Base-by-base conservation (phyloP, 2,113 vertebrate species). In the Pachypanchax playfairii region DNA sequence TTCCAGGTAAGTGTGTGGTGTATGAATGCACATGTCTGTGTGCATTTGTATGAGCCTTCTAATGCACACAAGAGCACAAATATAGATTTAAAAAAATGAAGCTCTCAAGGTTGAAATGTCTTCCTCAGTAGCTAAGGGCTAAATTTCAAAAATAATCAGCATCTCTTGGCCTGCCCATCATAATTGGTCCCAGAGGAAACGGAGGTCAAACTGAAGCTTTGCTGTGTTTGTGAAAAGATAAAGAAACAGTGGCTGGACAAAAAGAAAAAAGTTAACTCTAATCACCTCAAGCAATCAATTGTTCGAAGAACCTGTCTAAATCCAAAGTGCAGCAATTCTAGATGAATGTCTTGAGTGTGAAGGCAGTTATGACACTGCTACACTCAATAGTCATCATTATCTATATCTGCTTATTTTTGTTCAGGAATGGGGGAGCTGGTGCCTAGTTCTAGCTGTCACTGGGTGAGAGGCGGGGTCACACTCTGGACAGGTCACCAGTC, bases 121-220 rank as follows among this genome's bases (percentile, higher is more conserved):
- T 58, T 51, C 54, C n/a, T 18, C 50, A 26, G 12, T 50, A 2
- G 0, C 24, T 38, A 1, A 41, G 14, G 20, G 54, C 22, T 36
- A 18, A 9, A 50, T 58, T 64, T 64, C 20, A 52, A 50, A 22
- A 60, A 77, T 57, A 11, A 51, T 70, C 35, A 55, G 26, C 25
- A 41, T 65, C 7, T 68, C n/a, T 48, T 47, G 35, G 3, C 28
- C 66, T 35, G 46, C 24, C 28, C 44, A 9, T 64, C 69, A 46
- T 73, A 52, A 63, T 28, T 26, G 46, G 61, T 66, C 62, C 13
- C 66, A 29, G 12, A 50, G 59, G 67, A 72, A 82, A 57, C 29
- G 0, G 2, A 60, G 46, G 65, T 41, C 29, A 17, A 13, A 38
- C 51, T 58, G 12, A 39, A 56, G 26, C 75, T 52, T 42, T 53